Base-by-base conservation (phyloP, 2,113 vertebrate genomes). In the Collichthys lucidus region DNA sequence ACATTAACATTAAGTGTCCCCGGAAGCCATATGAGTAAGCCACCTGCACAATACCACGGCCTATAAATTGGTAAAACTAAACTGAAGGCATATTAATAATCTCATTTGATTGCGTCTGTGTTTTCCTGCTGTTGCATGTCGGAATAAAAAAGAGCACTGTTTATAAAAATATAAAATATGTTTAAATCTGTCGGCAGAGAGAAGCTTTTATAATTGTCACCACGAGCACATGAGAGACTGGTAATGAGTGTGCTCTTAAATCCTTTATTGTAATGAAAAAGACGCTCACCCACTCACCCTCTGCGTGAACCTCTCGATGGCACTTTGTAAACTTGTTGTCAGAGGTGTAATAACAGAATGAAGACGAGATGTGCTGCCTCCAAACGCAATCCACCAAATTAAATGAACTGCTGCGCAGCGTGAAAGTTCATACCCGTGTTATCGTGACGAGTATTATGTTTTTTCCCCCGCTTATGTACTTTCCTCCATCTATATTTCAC, bases 401-500 rank as follows among this genome's bases (percentile, higher is more conserved):
- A 46, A 84, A 79, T 24, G 7, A 84, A 68, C 53, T 75, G 69
- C 63, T 81, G 73, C 70, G 61, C 70, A 63, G 49, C 29, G 57
- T 59, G 65, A 83, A 74, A 78, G 56, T 69, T 77, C 50, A 49
- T 24, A 42, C 24, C 11, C 5, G 22, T 52, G 19, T 31, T 84
- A 22, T 64, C 46, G 35, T 61, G 24, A 60, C 77, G 20, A 80
- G 74, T 42, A 57, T 71, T 63, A 26, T 42, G 49, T 59, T 52
- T 71, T 84, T 84, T 75, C 61, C 47, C 47, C 55, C 49, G 42
- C 79, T 79, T 74, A 80, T 75, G 46, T 76, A 31, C 22, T 74
- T 82, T 77, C 14, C 67, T 79, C 66, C 11, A 17, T 73, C 64
- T 59, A 68, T 59, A 71, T 79, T 88, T 89, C 79, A 88, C 69